Percentiles rank a stretch among this genome's conserved stretches.
Evolutionary conservation across 2,797 vertebrate species (phyloP).

Genomic region (Oryzias dopingdopingensis): DNA sequence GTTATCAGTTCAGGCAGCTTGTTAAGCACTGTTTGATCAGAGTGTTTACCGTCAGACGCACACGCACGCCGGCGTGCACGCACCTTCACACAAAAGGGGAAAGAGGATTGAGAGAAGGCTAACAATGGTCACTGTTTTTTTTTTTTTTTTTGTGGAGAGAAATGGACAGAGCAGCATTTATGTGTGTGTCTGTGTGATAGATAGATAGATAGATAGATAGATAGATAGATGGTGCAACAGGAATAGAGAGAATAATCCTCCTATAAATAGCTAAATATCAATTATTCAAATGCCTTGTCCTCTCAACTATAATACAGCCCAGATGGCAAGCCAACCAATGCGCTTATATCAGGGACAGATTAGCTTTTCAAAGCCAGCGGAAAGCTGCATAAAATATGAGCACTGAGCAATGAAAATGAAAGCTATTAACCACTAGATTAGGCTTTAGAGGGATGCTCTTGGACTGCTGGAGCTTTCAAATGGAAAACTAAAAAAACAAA

Average conservation of each 20-base stretch:
- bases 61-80: conserved; percentile 29
- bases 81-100: conserved; percentile 36
- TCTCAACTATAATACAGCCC: conserved; percentile 64
- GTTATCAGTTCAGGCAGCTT: conserved; percentile 83
- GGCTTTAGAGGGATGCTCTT: conserved; percentile 31
- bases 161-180: conserved; percentile 50
- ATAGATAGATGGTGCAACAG: conserved; percentile 49
- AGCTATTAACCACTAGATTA: conserved; percentile 60
- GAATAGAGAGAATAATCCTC: conserved; percentile 67
- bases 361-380: conserved; percentile 72
- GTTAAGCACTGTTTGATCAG: conserved; percentile 83
- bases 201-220: conserved; percentile 22
- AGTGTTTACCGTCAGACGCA: conserved; percentile 78
- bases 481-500: conserved; percentile 7
- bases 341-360: conserved; percentile 74
- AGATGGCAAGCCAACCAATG: conserved; percentile 72
- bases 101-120: conserved; percentile 74
- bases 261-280: conserved; percentile 76
- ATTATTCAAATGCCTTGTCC: conserved; percentile 74
- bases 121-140: conserved; percentile 72
- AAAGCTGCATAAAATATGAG: conserved; percentile 66
- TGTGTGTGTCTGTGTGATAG: conserved; percentile 14
- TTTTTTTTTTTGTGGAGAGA: conserved; percentile 52
- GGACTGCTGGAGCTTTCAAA: conserved; percentile 22
- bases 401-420: conserved; percentile 55